These are phyloP conservation scores for Gandaritis pyraliata DNA, from an alignment of 2,888 invertebrate genomes.

Conservation along the genomic window DNA sequence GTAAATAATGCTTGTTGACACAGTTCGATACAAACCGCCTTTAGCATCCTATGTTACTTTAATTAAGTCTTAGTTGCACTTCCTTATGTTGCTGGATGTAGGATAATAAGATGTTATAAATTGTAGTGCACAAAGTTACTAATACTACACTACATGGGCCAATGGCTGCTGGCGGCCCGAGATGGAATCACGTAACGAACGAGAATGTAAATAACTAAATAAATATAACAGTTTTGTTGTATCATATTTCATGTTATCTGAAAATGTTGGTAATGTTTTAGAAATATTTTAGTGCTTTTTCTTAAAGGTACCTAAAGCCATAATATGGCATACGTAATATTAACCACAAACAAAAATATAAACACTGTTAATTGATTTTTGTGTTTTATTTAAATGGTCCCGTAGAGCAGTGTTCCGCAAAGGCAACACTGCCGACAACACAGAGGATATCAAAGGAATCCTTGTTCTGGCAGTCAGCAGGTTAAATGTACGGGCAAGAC, in stretches of 20 bases:
- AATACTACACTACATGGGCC: slow-evolving; percentile 45
- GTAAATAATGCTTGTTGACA: slow-evolving; percentile 45
- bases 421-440: no score
- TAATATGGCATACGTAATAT: slow-evolving; percentile 74
- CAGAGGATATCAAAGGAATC: no score
- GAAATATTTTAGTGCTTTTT: slow-evolving; percentile 76
- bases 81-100: slow-evolving; percentile 54
- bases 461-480: no score
- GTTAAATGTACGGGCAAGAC: no score
- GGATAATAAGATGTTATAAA: slow-evolving; percentile 54
- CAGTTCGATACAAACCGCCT: slow-evolving; percentile 56
- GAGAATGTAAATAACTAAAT: slow-evolving; percentile 52
- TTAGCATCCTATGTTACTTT: slow-evolving; percentile 42
- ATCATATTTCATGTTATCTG: slow-evolving; percentile 67
- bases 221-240: slow-evolving; percentile 66
- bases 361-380: slow-evolving; percentile 79
- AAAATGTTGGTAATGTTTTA: slow-evolving; percentile 75
- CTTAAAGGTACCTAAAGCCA: slow-evolving; percentile 76
- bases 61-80: slow-evolving; percentile 49
- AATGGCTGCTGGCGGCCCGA: slow-evolving; percentile 28
- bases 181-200: slow-evolving; percentile 35
- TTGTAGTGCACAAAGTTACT: slow-evolving; percentile 75
- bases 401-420: no score
- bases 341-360: slow-evolving; percentile 82
- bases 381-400: slow-evolving; percentile 52